Evolutionary conservation across 2,113 vertebrate genomes (phyloP), one percentile per base, ranked within the genome.

Genomic region (Trematocara stigmaticum): DNA sequence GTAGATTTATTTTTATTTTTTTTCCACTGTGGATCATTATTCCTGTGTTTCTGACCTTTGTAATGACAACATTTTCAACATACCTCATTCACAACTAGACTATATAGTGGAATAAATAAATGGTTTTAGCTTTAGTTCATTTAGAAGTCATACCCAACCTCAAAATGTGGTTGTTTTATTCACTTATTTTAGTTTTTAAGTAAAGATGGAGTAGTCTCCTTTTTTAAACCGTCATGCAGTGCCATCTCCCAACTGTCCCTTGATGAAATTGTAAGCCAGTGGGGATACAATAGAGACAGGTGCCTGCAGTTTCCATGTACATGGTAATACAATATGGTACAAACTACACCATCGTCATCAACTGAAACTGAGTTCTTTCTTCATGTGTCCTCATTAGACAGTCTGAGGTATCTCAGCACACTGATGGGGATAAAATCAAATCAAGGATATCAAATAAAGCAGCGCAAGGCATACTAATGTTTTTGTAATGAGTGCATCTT

Each of bases 311-410:
- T 93, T 92, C 91, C 84, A 78, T 80, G 42, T 53, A 64, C 47
- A 12, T 40, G 35, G 90, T 88, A 94, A 94, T 40, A 29, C 55
- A 89, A 94, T 92, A 93, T 47, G 69, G 42, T 5, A 57, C 89
- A 89, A 89, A 93, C 90, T 78, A 89, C 84, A 89, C 85, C 76
- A 53, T 69, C 4, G 12, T 55, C 80, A 78, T 78, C 82, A 59
- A 16, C 53, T 79, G 83, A 85, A 90, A 81, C 81, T 29, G 26
- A 71, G 61, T 82, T 89, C 71, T 49, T 69, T 2, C 52, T 85
- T 31, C 34, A 78, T 35, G 47, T 61, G 9, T 87, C 56, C 81
- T 88, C 86, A 85, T 87, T 86, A 90, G 89, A 71, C 78, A 79
- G 81, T 89, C 85, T 88, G 82, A 87, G 23, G 34, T 85, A 9